Conservation (phyloP, 2,888 invertebrate genomes). For the Ommatoiulus sabulosus region DNA sequence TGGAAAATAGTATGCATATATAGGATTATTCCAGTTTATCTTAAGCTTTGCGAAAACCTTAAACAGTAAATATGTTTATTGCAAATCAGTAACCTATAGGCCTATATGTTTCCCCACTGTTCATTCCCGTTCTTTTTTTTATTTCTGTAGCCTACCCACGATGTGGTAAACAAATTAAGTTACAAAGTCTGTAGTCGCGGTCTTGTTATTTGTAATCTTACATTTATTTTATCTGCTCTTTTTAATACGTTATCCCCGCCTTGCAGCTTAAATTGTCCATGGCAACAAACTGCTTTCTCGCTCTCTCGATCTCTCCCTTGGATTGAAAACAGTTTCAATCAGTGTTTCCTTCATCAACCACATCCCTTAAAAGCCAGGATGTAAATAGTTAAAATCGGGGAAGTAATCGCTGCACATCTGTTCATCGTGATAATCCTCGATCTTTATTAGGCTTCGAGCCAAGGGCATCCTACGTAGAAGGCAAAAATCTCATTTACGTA, state of each 20-base stretch:
- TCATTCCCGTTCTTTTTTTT: background rate
- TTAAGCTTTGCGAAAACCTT: too few relatives aligned
- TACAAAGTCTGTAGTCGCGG: background rate
- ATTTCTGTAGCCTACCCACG: background rate
- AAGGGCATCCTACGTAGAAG: background rate
- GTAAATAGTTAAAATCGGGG: conserved; percentile 19
- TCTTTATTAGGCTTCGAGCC: background rate
- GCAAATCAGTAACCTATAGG: background rate
- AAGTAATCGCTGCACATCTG: conserved; percentile 38
- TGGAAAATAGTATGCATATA: too few relatives aligned
- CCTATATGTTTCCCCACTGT: too few relatives aligned
- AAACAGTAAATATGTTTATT: background rate
- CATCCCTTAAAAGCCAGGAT: conserved; percentile 29
- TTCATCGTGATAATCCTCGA: background rate
- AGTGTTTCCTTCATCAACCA: conserved; percentile 17
- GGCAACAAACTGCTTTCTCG: background rate
- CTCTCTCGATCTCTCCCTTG: background rate
- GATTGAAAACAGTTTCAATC: background rate
- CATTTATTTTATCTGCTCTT: background rate
- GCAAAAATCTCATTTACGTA: conserved; percentile 4
- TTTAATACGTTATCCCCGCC: background rate
- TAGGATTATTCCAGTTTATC: too few relatives aligned
- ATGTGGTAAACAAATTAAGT: background rate
- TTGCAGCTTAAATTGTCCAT: conserved; percentile 26
- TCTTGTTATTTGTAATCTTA: background rate